phyloP scores from a whole-genome alignment of 1,140 invertebrate species.

The Heterodera carotae region DNA sequence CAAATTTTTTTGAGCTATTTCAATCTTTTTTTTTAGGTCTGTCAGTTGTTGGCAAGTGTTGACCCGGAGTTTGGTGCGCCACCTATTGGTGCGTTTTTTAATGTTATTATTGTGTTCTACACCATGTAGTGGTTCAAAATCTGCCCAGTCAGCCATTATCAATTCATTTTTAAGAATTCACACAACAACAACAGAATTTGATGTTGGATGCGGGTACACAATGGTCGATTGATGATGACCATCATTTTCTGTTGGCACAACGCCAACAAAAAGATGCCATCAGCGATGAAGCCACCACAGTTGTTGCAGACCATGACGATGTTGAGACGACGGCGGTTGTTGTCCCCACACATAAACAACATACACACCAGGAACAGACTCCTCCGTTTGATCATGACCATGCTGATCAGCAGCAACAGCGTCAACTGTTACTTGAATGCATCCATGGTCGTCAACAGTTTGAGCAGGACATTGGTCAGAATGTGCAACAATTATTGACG shows the following conservation, averaged over 20 bases:
- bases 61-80: neutral
- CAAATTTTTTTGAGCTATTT: neutral
- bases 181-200: neutral
- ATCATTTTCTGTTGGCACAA: no score
- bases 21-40: neutral
- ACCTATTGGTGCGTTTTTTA: neutral
- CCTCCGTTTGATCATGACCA: neutral
- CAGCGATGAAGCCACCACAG: no score
- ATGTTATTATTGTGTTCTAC: neutral
- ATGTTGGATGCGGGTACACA: neutral
- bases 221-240: neutral
- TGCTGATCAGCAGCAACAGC: constrained; percentile 1
- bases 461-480: constrained; percentile 28
- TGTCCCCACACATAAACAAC: no score
- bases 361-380: no score
- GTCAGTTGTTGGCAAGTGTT: neutral
- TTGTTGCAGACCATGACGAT: no score
- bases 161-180: neutral
- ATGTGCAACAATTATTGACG: constrained; percentile 36
- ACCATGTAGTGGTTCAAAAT: no score
- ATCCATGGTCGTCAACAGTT: constrained; percentile 35
- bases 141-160: no score
- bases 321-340: no score
- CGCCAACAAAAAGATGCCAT: no score
- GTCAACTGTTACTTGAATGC: constrained; percentile 25